Conservation (phyloP, 2,888 invertebrate genomes). For the Leucophora obtusa region DNA sequence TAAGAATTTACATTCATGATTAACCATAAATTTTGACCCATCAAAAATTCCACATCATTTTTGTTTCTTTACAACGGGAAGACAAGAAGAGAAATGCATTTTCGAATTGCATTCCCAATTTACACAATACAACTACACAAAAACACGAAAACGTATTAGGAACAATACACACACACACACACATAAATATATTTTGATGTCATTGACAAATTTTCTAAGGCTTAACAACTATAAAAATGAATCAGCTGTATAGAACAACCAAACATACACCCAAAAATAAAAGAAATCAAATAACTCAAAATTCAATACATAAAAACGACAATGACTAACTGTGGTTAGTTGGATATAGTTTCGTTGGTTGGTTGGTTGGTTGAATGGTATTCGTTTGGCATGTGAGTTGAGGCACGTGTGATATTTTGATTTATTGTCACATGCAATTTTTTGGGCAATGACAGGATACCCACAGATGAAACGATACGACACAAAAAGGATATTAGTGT, state of each 20-base stretch:
- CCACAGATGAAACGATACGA: slow-evolving; percentile 40
- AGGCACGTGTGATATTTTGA: slow-evolving; percentile 65
- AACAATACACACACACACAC: slow-evolving; percentile 28
- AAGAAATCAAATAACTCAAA: slow-evolving; percentile 47
- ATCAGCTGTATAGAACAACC: slow-evolving; percentile 42
- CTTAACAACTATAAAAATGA: slow-evolving; percentile 38
- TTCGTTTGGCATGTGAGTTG: slow-evolving; percentile 56
- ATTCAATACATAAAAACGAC: slow-evolving; percentile 56
- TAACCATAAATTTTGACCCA: background rate
- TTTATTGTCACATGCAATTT: slow-evolving; percentile 63
- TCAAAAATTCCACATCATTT: background rate
- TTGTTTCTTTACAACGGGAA: background rate
- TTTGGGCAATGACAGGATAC: slow-evolving; percentile 62
- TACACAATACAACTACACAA: background rate
- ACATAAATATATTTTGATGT: slow-evolving; percentile 44
- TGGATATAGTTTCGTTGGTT: slow-evolving; percentile 20
- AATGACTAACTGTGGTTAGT: slow-evolving; percentile 59
- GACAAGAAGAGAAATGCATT: background rate
- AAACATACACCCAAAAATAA: background rate
- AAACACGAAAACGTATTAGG: slow-evolving; percentile 1
- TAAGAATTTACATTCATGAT: slow-evolving; percentile 5
- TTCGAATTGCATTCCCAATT: background rate
- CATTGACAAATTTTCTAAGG: slow-evolving; percentile 61
- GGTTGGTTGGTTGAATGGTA: slow-evolving; percentile 15
- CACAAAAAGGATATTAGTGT: slow-evolving; percentile 53